A percentile compares a stretch with the other conserved stretches of the same genome.
phyloP scores from a whole-genome alignment of 1,140 invertebrate genomes.

The Ips typographus region DNA sequence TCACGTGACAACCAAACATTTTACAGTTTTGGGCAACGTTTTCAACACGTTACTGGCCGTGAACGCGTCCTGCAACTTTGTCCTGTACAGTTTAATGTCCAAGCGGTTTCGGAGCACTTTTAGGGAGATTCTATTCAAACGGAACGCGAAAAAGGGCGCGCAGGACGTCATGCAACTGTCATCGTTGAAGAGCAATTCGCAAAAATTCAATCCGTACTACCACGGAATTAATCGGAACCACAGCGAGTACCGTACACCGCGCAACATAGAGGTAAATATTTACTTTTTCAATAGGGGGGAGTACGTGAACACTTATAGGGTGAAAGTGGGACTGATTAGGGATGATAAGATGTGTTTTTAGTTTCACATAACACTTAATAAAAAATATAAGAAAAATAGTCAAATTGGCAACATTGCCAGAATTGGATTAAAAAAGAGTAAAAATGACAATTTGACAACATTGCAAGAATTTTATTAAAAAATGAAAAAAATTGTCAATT shows the following conservation, averaged over 20 bases:
- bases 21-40: conserved; percentile 65
- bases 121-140: conserved; percentile 60
- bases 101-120: conserved; percentile 76
- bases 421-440: too few species aligned
- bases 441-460: too few species aligned
- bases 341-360: conserved; percentile 22
- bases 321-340: conserved; percentile 23
- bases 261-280: conserved; percentile 52
- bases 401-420: too few species aligned
- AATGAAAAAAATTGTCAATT: too few species aligned
- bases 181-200: conserved; percentile 36
- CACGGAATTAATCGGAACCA: conserved; percentile 44
- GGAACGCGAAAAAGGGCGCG: conserved; percentile 38
- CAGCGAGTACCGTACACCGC: conserved; percentile 46
- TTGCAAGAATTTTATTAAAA: too few species aligned
- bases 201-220: conserved; percentile 39
- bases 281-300: conserved; percentile 50
- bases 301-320: conserved; percentile 48
- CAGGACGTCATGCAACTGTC: conserved; percentile 40
- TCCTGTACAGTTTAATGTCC: conserved; percentile 76
- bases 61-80: conserved; percentile 74
- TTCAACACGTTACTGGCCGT: conserved; percentile 71
- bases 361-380: too few species aligned
- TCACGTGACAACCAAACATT: neutral
- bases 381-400: too few species aligned